Evolutionary conservation across 1,140 invertebrate species (phyloP).

Genomic region (Sogatella furcifera): DNA sequence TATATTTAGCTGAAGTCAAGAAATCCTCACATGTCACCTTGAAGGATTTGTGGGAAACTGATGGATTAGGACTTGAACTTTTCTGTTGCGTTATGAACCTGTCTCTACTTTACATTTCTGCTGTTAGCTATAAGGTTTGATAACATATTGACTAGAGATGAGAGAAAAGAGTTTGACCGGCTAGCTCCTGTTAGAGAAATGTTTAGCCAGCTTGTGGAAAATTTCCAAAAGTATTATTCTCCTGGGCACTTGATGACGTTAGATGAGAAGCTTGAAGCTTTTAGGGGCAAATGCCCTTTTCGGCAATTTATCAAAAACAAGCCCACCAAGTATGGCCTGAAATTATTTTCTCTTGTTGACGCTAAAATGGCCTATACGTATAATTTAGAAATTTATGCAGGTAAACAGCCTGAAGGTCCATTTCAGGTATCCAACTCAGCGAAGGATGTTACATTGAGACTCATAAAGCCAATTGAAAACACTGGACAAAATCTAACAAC

Average conservation of each 20-base stretch:
- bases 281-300: neutral
- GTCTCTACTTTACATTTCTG: too few species aligned
- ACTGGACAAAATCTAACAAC: conserved; percentile 31
- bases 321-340: conserved; percentile 30
- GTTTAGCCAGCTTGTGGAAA: neutral
- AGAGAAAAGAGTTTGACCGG: neutral
- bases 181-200: neutral
- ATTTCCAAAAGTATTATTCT: neutral
- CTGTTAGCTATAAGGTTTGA: neutral
- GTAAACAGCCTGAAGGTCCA: conserved; percentile 30
- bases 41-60: conserved; percentile 1
- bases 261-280: neutral
- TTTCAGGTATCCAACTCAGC: conserved; percentile 23
- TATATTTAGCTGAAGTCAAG: conserved; percentile 8
- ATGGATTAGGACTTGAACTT: too few species aligned
- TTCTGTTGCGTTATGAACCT: too few species aligned
- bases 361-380: conserved; percentile 35
- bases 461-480: conserved; percentile 27
- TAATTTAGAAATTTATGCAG: conserved; percentile 37
- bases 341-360: conserved; percentile 35
- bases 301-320: neutral
- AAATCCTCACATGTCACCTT: neutral
- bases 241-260: neutral
- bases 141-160: neutral
- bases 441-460: conserved; percentile 27